Percentiles rank a stretch among this genome's conserved stretches.
Conservation (phyloP, 2,113 vertebrate genomes). For the Theropithecus gelada region DNA sequence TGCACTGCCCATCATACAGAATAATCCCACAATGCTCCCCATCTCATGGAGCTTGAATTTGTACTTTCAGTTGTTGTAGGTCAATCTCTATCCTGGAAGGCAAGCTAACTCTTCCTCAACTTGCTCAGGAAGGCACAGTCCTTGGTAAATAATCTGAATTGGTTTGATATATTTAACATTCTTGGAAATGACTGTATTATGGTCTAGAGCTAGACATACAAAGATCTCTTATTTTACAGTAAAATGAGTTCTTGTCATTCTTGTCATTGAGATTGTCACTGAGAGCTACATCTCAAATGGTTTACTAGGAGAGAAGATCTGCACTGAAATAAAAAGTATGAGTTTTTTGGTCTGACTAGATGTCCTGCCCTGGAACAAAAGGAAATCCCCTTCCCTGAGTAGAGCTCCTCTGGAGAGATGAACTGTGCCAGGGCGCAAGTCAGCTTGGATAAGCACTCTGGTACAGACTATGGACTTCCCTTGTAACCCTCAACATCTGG, state of each 20-base stretch:
- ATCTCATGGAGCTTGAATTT: not conserved
- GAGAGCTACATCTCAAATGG: not conserved
- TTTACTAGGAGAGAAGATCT: not conserved
- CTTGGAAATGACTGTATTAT: not conserved
- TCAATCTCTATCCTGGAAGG: not conserved
- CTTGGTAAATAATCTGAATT: not conserved
- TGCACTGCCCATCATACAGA: not conserved
- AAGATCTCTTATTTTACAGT: not conserved
- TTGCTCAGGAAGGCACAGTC: not conserved
- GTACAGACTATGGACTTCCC: not conserved
- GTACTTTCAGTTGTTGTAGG: not conserved
- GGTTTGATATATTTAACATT: not conserved
- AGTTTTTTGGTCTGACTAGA: not conserved
- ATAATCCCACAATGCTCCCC: not conserved
- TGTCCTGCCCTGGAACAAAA: not conserved
- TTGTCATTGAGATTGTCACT: not conserved
- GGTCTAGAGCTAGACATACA: not conserved
- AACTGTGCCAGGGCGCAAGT: not conserved
- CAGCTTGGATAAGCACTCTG: not conserved
- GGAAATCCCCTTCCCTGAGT: not conserved
- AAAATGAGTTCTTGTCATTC: not conserved
- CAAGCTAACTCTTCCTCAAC: not conserved
- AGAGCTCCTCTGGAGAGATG: not conserved
- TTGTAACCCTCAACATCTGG: not conserved
- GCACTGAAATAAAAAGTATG: not conserved